Conservation (phyloP, 2,888 invertebrate species). For the Leptopterna dolabrata region DNA sequence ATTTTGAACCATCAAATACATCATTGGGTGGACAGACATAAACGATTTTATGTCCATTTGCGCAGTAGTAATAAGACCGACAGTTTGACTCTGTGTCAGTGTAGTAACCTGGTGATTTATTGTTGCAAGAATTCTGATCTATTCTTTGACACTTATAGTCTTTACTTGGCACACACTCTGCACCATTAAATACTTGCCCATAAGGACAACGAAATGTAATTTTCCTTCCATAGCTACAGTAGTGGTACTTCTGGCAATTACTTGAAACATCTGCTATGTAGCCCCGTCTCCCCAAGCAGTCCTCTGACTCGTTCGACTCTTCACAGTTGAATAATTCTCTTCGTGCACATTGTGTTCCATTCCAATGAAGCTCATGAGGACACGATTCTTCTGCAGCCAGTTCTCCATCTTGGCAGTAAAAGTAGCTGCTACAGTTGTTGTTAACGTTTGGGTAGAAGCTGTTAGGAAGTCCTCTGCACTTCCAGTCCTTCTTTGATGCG, state of each 20-base stretch:
- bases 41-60: constrained; percentile 71
- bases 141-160: constrained; percentile 63
- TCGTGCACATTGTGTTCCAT: constrained; percentile 12
- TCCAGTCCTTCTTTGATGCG: not conserved
- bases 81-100: constrained; percentile 69
- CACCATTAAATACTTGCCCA: constrained; percentile 70
- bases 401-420: constrained; percentile 6
- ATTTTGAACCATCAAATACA: constrained; percentile 70
- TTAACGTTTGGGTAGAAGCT: constrained; percentile 43
- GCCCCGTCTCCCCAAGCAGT: not conserved
- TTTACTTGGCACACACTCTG: constrained; percentile 66
- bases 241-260: constrained; percentile 71
- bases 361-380: not conserved
- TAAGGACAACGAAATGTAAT: constrained; percentile 65
- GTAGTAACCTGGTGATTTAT: constrained; percentile 71
- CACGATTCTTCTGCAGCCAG: not conserved
- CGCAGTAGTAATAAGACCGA: constrained; percentile 73
- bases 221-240: constrained; percentile 68
- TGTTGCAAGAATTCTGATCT: constrained; percentile 67
- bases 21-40: constrained; percentile 71
- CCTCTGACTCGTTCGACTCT: not conserved
- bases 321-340: not conserved
- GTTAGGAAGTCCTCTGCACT: constrained; percentile 40
- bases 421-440: constrained; percentile 39
- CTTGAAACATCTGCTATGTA: constrained; percentile 39